Evolutionary conservation across 2,797 vertebrate species (phyloP).

Genomic region (Galago senegalensis): DNA sequence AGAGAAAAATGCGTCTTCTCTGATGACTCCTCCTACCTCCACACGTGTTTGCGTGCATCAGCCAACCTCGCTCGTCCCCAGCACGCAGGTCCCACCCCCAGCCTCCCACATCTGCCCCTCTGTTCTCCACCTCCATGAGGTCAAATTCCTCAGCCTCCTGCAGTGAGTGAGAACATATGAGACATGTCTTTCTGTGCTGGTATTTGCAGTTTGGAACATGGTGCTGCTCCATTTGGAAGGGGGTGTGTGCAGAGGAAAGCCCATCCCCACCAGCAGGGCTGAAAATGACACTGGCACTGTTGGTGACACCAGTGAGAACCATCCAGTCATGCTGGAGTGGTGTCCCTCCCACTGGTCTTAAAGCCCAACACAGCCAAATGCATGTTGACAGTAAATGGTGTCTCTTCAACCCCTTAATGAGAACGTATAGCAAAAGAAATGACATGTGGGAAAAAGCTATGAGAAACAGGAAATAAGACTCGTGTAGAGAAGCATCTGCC

Average conservation of each 20-base stretch:
- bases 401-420: background rate
- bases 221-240: background rate
- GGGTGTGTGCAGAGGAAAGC: fast-evolving
- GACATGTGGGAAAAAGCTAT: background rate
- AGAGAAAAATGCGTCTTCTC: constrained; percentile 39
- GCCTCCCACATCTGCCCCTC: background rate
- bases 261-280: fast-evolving
- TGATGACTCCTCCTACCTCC: constrained; percentile 12
- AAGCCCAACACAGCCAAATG: fast-evolving
- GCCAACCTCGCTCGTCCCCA: background rate
- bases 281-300: fast-evolving
- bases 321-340: fast-evolving
- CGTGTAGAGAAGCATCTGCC: background rate
- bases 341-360: fast-evolving
- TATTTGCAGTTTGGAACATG: background rate
- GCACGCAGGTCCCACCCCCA: fast-evolving
- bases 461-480: background rate
- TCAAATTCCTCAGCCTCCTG: background rate
- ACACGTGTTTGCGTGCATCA: fast-evolving
- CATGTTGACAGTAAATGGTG: background rate
- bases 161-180: background rate
- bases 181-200: background rate
- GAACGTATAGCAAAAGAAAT: background rate
- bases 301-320: fast-evolving
- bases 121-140: background rate